These are phyloP conservation scores for Zaprionus lachaisei DNA, from an alignment of 1,140 invertebrate genomes.

Conservation along the genomic window DNA sequence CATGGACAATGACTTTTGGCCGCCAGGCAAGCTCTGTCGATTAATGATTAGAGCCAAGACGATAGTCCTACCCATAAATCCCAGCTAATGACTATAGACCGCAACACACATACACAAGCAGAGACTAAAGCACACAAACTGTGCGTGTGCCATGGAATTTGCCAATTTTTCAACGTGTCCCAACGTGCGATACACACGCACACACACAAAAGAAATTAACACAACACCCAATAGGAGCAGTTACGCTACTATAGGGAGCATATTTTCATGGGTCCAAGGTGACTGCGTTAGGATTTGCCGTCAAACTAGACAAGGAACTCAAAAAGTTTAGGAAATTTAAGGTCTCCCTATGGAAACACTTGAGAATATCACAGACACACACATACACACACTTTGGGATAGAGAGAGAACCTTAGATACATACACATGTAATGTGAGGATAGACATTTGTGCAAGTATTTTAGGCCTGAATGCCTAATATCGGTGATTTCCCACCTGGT, in stretches of 20 bases:
- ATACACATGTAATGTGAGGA: neutral
- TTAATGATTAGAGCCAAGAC: neutral
- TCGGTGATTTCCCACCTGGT: conserved; percentile 20
- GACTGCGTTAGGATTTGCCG: neutral
- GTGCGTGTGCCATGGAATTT: conserved; percentile 25
- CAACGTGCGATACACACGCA: conserved; percentile 4
- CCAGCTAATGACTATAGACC: conserved; percentile 34
- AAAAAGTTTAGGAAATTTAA: neutral
- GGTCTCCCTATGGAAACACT: neutral
- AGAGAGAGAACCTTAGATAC: neutral
- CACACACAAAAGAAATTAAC: conserved; percentile 26
- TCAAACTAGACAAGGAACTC: neutral
- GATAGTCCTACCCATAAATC: conserved; percentile 45
- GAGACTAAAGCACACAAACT: conserved; percentile 13
- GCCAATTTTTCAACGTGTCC: conserved; percentile 34
- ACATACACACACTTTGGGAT: neutral
- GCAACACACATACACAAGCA: neutral
- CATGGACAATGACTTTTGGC: neutral
- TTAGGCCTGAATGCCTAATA: conserved; percentile 28
- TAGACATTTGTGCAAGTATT: conserved; percentile 14
- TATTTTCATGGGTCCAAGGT: neutral
- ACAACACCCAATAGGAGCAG: neutral
- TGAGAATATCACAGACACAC: neutral
- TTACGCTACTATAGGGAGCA: neutral
- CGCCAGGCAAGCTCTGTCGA: neutral